phyloP scores from a whole-genome alignment of 2,113 vertebrate genomes.

The Nothoprocta perdicaria region DNA sequence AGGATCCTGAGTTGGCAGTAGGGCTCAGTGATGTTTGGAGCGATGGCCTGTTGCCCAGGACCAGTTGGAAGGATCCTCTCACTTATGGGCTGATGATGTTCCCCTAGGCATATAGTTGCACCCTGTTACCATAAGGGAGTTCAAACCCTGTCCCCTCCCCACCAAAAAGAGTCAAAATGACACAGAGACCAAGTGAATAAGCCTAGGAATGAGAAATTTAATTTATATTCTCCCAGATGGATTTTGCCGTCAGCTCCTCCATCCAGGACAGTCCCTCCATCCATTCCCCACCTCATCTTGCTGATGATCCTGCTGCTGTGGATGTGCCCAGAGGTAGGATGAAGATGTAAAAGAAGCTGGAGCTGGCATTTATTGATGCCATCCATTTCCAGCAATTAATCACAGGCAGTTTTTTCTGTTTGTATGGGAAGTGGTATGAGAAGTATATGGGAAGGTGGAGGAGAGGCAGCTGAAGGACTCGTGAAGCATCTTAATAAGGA shows the following conservation, averaged over 20 bases:
- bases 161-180: too few relatives aligned
- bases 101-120: too few relatives aligned
- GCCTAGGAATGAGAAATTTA: not conserved
- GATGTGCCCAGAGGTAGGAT: not conserved
- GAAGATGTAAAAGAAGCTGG: conserved; percentile 16
- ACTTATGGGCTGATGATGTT: too few relatives aligned
- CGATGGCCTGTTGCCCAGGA: too few relatives aligned
- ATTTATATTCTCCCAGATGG: not conserved
- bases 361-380: conserved; percentile 32
- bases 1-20: too few relatives aligned
- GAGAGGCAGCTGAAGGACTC: not conserved
- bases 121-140: too few relatives aligned
- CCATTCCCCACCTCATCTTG: too few relatives aligned
- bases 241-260: not conserved
- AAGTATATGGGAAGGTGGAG: not conserved
- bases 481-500: not conserved
- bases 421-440: not conserved
- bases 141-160: too few relatives aligned
- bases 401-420: conserved; percentile 39
- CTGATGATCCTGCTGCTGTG: too few relatives aligned
- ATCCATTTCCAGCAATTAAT: conserved; percentile 56
- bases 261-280: not conserved
- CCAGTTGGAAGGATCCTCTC: too few relatives aligned
- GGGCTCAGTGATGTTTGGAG: too few relatives aligned
- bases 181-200: too few relatives aligned